Conservation (phyloP, 2,797 vertebrate species). For the Clarias platycephalus region DNA sequence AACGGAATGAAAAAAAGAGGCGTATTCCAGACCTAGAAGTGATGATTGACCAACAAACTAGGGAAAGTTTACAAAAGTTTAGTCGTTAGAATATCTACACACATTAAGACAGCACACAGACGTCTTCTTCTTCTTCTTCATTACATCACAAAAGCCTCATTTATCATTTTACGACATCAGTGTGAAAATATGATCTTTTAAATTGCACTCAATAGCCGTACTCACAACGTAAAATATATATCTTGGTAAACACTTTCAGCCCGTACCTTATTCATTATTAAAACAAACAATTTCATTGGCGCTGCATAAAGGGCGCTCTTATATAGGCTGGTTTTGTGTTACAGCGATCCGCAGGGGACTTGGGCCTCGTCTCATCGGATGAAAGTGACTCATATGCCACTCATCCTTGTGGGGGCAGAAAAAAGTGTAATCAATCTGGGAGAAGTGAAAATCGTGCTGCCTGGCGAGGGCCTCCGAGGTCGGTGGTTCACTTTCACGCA, state of each 20-base stretch:
- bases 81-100: background rate
- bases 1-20: slow-evolving; percentile 40
- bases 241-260: background rate
- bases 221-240: background rate
- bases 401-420: background rate
- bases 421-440: background rate
- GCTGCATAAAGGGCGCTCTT: background rate
- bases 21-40: slow-evolving; percentile 59
- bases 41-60: slow-evolving; percentile 47
- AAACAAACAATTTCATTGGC: background rate
- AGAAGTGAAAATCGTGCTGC: background rate
- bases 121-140: too few relatives aligned
- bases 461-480: background rate
- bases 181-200: background rate
- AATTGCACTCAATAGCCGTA: background rate
- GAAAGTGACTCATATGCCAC: slow-evolving; percentile 5
- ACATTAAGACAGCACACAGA: background rate
- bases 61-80: slow-evolving; percentile 25
- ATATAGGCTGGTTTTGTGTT: background rate
- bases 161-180: background rate
- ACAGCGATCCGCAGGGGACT: background rate
- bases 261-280: background rate
- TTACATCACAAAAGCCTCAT: background rate
- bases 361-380: background rate
- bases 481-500: background rate